Evolutionary conservation across 1,140 invertebrate species (phyloP).

Genomic region (Platorchestia sp.): DNA sequence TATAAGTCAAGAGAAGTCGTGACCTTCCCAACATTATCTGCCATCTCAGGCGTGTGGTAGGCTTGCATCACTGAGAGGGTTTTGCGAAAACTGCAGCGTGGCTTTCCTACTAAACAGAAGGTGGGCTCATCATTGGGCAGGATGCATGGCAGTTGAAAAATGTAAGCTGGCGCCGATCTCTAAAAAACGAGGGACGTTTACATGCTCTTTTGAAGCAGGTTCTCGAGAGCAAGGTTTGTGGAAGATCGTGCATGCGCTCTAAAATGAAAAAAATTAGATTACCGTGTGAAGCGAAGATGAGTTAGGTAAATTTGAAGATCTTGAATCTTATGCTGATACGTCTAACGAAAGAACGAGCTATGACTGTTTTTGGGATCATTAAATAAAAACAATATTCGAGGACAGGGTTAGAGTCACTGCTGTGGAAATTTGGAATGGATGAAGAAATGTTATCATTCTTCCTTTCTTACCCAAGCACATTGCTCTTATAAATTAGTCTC

Average conservation of each 20-base stretch:
- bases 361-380: background rate
- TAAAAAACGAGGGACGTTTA: background rate
- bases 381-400: background rate
- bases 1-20: constrained; percentile 40
- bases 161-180: background rate
- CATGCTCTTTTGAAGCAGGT: background rate
- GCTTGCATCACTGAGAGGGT: background rate
- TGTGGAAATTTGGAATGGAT: background rate
- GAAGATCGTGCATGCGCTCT: background rate
- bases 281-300: background rate
- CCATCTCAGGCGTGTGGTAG: background rate
- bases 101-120: constrained; percentile 2
- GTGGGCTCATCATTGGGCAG: background rate
- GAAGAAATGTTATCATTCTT: background rate
- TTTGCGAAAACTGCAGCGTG: background rate
- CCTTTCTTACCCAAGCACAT: background rate
- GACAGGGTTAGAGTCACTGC: background rate
- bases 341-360: background rate
- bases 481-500: background rate
- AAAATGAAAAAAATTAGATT: background rate
- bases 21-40: background rate
- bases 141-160: background rate
- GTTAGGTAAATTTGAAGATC: background rate
- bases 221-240: background rate
- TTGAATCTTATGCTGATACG: background rate